Evolutionary conservation across 2,113 vertebrate species (phyloP), one percentile per base, ranked within the genome.

Genomic region (Callopanchax toddi): DNA sequence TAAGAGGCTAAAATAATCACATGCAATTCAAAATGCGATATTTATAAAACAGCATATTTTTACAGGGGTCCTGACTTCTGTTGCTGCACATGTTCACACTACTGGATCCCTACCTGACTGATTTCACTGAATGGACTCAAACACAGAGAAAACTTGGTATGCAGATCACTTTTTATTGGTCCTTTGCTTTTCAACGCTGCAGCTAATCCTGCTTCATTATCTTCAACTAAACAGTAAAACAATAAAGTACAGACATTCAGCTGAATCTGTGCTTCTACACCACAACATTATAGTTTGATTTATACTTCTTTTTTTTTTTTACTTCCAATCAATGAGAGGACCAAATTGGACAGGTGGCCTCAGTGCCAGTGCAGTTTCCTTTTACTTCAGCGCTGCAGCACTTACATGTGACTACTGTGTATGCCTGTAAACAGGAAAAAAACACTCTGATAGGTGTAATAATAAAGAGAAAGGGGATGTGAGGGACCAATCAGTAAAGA

Each of bases 111-210:
- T 1, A 32, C 5, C 29, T 7, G 1, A 32, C 29, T 32, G 29
- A 8, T 9, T 9, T 32, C 29, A 6, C 29, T 4, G 5, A 32
- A 32, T 32, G 29, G 29, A 32, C 29, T 32, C 29, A 32, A 32
- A 6, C 29, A 32, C 6, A 32, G 10, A 32, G 10, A 3, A 32
- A 5, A 32, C 4, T 1, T 23, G 34, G 37, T 76, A 50, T 83
- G 78, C 87, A 79, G 67, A 76, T 80, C 44, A 71, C 23, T 12
- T 82, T 89, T 87, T 82, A 82, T 84, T 53, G 22, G 12, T 48
- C 7, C 20, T 74, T 70, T 60, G 8, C 32, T 76, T 71, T 60
- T 7, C 18, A 48, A 22, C 9, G 22, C 65, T 2, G 66, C 60
- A 64, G 10, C 18, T 15, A 52, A 78, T 5, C 36, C 22, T 18